These are phyloP conservation scores for Diachasma alloeum DNA, from an alignment of 1,140 invertebrate genomes.

Conservation along the genomic window DNA sequence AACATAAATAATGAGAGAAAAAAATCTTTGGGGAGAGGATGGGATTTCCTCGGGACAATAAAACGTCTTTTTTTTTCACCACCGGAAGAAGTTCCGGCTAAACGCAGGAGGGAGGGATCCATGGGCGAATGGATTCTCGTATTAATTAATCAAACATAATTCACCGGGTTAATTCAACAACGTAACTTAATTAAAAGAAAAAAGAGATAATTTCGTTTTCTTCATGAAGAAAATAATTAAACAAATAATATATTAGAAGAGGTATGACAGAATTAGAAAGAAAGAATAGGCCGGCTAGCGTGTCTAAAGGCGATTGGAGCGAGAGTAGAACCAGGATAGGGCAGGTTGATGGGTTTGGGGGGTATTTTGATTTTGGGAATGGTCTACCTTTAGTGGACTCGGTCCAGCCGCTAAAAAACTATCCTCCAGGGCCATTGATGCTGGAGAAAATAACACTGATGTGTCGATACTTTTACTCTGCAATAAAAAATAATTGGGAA, in stretches of 20 bases:
- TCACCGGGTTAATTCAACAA: conserved; percentile 9
- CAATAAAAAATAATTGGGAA: conserved; percentile 44
- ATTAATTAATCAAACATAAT: conserved; percentile 3
- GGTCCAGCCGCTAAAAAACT: conserved; percentile 59
- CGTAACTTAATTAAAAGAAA: conserved; percentile 31
- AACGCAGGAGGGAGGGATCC: background rate
- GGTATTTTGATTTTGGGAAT: conserved; percentile 53
- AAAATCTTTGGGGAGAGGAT: conserved; percentile 25
- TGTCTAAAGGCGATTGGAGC: conserved; percentile 64
- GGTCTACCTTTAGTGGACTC: conserved; percentile 63
- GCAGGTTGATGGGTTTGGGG: conserved; percentile 56
- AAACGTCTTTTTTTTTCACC: background rate
- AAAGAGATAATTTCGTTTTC: conserved; percentile 19
- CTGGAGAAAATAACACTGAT: conserved; percentile 85
- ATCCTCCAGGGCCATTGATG: conserved; percentile 76
- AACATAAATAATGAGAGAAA: conserved; percentile 21
- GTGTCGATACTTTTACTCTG: conserved; percentile 87
- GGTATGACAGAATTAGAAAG: conserved; percentile 34
- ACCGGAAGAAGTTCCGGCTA: background rate
- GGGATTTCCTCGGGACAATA: conserved; percentile 23
- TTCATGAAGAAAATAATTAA: conserved; percentile 19
- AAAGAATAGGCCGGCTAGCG: conserved; percentile 63
- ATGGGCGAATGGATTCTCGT: background rate
- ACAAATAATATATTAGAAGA: conserved; percentile 35
- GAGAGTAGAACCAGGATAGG: conserved; percentile 63